These are phyloP conservation scores for Euphydryas editha DNA, from an alignment of 2,888 invertebrate species.

Conservation along the genomic window DNA sequence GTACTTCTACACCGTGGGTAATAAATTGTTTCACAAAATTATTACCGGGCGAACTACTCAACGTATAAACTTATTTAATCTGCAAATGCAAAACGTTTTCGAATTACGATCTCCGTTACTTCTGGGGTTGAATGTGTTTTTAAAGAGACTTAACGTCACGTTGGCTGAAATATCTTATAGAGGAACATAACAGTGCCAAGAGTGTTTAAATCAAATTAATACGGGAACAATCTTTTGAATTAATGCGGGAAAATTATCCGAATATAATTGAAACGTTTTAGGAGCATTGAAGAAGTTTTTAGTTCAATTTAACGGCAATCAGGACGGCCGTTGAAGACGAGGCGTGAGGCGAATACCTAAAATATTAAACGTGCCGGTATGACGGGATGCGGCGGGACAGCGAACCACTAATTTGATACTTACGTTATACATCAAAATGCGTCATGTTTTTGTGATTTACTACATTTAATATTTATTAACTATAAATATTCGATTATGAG, in stretches of 20 bases:
- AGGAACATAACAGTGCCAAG: conserved; percentile 34
- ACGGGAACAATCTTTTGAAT: conserved; percentile 47
- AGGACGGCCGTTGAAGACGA: conserved; percentile 80
- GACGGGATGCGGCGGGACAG: conserved; percentile 63
- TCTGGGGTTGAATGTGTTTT: conserved; percentile 53
- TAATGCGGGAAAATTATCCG: conserved; percentile 56
- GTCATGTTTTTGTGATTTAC: conserved; percentile 32
- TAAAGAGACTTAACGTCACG: conserved; percentile 40
- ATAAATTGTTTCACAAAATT: conserved; percentile 61
- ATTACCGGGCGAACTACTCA: conserved; percentile 67
- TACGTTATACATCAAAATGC: conserved; percentile 50
- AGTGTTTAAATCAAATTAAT: conserved; percentile 38
- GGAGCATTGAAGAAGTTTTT: conserved; percentile 82
- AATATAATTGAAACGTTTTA: conserved; percentile 79
- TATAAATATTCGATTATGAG: neutral
- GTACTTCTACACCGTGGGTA: conserved; percentile 65
- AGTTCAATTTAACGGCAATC: conserved; percentile 84
- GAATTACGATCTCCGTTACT: conserved; percentile 58
- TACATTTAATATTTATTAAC: conserved; percentile 16
- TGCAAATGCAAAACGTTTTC: conserved; percentile 67
- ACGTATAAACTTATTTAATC: conserved; percentile 74
- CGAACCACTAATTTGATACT: conserved; percentile 72
- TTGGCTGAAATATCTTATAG: conserved; percentile 39
- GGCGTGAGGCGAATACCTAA: conserved; percentile 80
- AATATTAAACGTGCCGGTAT: conserved; percentile 79